Base-by-base conservation (phyloP, 2,113 vertebrate genomes). In the Sebastes schlegelii region DNA sequence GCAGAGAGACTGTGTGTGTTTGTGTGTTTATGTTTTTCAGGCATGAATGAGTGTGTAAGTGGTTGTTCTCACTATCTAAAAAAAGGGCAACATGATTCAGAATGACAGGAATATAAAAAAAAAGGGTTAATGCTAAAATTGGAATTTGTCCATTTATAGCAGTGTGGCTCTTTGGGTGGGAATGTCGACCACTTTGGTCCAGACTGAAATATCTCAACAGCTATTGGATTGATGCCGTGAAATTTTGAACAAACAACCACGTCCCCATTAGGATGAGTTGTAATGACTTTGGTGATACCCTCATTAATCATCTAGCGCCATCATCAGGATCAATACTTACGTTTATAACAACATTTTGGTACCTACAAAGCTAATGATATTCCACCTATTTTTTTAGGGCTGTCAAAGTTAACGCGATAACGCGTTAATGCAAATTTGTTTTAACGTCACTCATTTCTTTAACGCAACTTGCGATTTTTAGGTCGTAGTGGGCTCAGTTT, bases 11-110 rank as follows among this genome's bases (percentile, higher is more conserved):
- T 69, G 68, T 63, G 14, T 58, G 58, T 54, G 23, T 60, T n/a
- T 61, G n/a, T 21, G 42, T 69, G 43, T 67, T 71, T 67, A 14
- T 57, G 66, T 63, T 49, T 74, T 19, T 73, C 19, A 40, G 51
- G 17, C 45, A 48, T 60, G 48, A 40, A 21, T 57, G 13, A 17
- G 34, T 52, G 40, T 64, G 62, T 66, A n/a, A 48, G 19, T 62
- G 45, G 40, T 42, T 76, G 14, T 64, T 66, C 26, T 19, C 34
- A 54, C n/a, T 17, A 12, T 63, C 7, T 42, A 8, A 66, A 75
- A 71, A 52, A 17, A 1, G 16, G 6, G 42, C 43, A 51, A n/a
- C 2, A 11, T 34, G 46, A 60, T 74, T 65, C 23, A 70, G 49
- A 55, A 21, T 11, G 51, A 54, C 19, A 49, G 19, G 26, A 70